Evolutionary conservation across 2,113 vertebrate genomes (phyloP), one percentile per base, ranked within the genome.

Genomic region (Eudyptes chrysolophus): DNA sequence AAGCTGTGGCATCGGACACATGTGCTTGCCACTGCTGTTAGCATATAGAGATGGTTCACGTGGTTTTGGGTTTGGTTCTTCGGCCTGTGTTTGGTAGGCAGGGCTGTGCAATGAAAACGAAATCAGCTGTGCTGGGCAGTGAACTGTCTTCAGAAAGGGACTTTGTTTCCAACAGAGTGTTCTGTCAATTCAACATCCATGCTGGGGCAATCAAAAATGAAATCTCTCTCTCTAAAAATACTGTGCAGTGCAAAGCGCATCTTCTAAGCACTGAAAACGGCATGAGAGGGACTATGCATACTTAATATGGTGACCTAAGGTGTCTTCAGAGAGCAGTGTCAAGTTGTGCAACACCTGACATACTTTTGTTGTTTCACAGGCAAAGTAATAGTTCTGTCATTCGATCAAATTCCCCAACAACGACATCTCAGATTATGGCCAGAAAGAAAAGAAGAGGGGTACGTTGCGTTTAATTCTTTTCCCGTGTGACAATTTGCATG

Each of bases 381-480:
- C 98, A 98, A 95, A 98, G 97, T 89, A 98, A 98, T 84, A 96
- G 98, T 48, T 99, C 99, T 55, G 97, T 98, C 80, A 98, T 99
- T 77, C 98, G 98, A 95, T 99, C 99, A 19, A 99, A 98, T 84
- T 99, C 99, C 40, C 99, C 99, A 49, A 99, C 99, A 42, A 99
- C 99, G 66, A 98, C 99, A 25, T 99, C 99, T 58, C 99, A 99
- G 97, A 99, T 99, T 82, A 99, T 99, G 99, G 99, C 99, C 71
- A 99, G 99, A 96, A 99, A 99, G 87, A 99, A 99, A 96, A 98
- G 99, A 95, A 98, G 99, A 98, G 99, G 99, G 98, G 98, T 99
- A 98, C 36, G 97, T 97, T 60, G 44, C 1, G 4, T 71, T 93
- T 86, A 21, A 42, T 94, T 96, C 49, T 85, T 95, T 94, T 93